Conservation (phyloP, 2,888 invertebrate genomes). For the Andrena camellia region DNA sequence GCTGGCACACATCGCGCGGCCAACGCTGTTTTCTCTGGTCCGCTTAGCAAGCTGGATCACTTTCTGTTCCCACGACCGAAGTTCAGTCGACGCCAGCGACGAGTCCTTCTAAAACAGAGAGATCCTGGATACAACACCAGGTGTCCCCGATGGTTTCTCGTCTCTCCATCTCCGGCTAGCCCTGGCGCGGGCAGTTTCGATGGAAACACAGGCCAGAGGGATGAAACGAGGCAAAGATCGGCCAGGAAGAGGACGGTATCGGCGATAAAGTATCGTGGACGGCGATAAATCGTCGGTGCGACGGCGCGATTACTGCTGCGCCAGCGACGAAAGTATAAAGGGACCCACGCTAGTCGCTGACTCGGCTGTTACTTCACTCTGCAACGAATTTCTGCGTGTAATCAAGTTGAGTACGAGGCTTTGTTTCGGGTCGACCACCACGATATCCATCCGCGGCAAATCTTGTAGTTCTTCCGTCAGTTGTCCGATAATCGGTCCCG, state of each 20-base stretch:
- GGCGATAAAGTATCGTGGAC: conserved; percentile 65
- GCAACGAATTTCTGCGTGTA: conserved; percentile 56
- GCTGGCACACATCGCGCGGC: conserved; percentile 56
- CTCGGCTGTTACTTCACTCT: conserved; percentile 64
- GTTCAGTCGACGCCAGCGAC: conserved; percentile 6
- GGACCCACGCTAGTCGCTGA: conserved; percentile 55
- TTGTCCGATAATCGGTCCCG: neutral
- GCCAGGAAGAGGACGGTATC: conserved; percentile 54
- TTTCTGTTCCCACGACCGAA: conserved; percentile 56
- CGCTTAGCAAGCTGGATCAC: conserved; percentile 46
- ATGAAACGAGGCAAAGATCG: conserved; percentile 21
- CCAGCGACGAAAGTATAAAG: conserved; percentile 69
- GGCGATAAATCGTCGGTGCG: conserved; percentile 67
- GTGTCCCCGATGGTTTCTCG: neutral
- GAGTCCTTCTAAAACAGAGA: neutral
- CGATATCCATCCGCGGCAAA: neutral
- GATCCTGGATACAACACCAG: neutral
- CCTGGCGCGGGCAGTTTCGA: neutral
- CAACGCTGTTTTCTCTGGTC: conserved; percentile 59
- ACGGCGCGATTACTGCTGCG: conserved; percentile 72
- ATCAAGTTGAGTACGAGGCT: conserved; percentile 39
- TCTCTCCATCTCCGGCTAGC: neutral
- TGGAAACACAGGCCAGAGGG: conserved; percentile 19
- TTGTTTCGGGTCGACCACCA: conserved; percentile 18
- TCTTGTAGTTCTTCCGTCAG: neutral